These are phyloP conservation scores for Sciurus vulgaris DNA, from an alignment of 2,797 vertebrate genomes.

Conservation along the genomic window DNA sequence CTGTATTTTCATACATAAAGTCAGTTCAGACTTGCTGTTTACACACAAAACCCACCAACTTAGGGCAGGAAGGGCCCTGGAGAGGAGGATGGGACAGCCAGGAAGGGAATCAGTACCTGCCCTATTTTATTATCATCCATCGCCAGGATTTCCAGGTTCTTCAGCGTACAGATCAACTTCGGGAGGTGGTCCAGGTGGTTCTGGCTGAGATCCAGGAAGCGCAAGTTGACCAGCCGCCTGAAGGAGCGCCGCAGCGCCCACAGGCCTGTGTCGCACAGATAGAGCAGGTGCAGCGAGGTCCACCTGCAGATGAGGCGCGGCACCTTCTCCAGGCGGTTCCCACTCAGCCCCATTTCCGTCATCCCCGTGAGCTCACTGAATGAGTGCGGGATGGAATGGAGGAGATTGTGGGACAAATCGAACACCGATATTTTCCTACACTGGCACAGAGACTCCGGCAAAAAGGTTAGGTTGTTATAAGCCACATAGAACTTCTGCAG, in stretches of 20 bases:
- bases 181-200: conserved; percentile 83
- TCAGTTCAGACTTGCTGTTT: not conserved
- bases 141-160: conserved; percentile 82
- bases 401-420: conserved; percentile 80
- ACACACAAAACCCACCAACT: not conserved
- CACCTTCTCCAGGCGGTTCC: conserved; percentile 75
- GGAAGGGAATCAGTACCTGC: conserved; percentile 79
- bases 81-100: not conserved
- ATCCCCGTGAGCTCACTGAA: conserved; percentile 64
- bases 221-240: conserved; percentile 62
- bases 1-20: not conserved
- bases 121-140: conserved; percentile 86
- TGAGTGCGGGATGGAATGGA: conserved; percentile 63
- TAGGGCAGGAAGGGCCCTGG: not conserved
- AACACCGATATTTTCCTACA: conserved; percentile 79
- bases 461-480: conserved; percentile 77
- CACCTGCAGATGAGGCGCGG: conserved; percentile 76
- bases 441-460: conserved; percentile 81
- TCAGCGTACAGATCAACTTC: conserved; percentile 67
- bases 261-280: conserved; percentile 63
- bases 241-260: conserved; percentile 19
- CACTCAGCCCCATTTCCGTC: conserved; percentile 75
- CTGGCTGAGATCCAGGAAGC: conserved; percentile 81
- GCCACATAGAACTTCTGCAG: conserved; percentile 85
- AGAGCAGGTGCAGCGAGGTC: conserved; percentile 58